A percentile compares a stretch with the other conserved stretches of the same genome.
Evolutionary conservation across 37 sponge, comb jelly and placozoan species (phyloP).

Genomic region (Beroe ovata): DNA sequence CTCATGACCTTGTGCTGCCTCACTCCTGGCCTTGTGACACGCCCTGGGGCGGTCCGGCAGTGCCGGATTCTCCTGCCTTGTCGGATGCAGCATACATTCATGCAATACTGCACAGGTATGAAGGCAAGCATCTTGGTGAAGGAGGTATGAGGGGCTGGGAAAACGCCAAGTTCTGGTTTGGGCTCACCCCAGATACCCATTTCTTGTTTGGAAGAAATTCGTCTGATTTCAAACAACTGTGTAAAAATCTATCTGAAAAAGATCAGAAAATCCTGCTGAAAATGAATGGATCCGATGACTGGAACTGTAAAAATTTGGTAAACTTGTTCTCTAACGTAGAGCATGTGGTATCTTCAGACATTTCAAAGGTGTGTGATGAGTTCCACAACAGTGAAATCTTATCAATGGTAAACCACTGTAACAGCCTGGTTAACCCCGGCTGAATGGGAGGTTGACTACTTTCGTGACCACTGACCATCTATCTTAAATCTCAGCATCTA

Average conservation of each 20-base stretch:
- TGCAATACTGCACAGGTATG: conserved; percentile 9
- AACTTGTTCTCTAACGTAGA: background rate
- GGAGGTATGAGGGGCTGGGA: conserved; percentile 57
- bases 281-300: background rate
- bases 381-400: conserved; percentile 20
- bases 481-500: too few relatives aligned
- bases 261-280: background rate
- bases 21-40: conserved; percentile 21
- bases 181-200: background rate
- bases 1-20: conserved; percentile 63
- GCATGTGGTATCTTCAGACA: background rate
- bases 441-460: too few relatives aligned
- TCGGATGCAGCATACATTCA: conserved; percentile 7
- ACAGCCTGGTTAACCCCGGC: conserved; percentile 7
- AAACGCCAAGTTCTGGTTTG: conserved; percentile 29
- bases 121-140: conserved; percentile 32
- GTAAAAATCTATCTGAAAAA: background rate
- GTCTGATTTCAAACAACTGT: background rate
- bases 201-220: background rate
- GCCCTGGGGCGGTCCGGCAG: conserved; percentile 51
- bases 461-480: too few relatives aligned
- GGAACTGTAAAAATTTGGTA: background rate
- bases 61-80: conserved; percentile 24
- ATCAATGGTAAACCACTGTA: conserved; percentile 12
- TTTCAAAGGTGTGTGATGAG: background rate